Evolutionary conservation across 2,888 invertebrate genomes (phyloP), one percentile per base, ranked within the genome.

Genomic region (Plutella xylostella): DNA sequence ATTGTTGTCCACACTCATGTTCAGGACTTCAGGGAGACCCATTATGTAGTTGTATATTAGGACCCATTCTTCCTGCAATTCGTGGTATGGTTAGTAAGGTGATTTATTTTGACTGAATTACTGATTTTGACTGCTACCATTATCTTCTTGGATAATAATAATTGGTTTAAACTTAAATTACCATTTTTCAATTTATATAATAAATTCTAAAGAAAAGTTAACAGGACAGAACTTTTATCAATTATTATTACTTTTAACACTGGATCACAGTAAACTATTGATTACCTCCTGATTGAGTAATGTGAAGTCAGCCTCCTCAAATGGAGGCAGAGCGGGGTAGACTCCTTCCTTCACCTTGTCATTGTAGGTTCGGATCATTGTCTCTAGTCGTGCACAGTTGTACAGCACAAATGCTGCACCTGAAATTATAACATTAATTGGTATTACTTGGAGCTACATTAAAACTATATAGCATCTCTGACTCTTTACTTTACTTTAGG

Each of bases 401-500:
- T 94, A 93, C 21, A 93, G 73, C 46, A 93, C 86, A 66, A 93
- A 93, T 20, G 90, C 79, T 28, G 90, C 89, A 43, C 91, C 92
- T 92, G 66, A 28, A 74, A 74, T 43, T 53, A 61, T 53, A 52
- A 37, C 20, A 37, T n/a, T 25, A 15, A 39, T 17, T 17, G 5
- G 12, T 37, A 11, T 35, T 35, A 31, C n/a, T 31, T 11, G 9
- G n/a, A n/a, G n/a, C 6, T 31, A 31, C 9, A 31, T 31, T n/a
- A n/a, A n/a, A n/a, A n/a, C n/a, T n/a, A n/a, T n/a, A n/a, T n/a
- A n/a, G n/a, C n/a, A n/a, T n/a, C n/a, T n/a, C n/a, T n/a, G n/a
- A n/a, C n/a, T n/a, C n/a, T n/a, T n/a, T n/a, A n/a, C n/a, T n/a
- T n/a, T n/a, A n/a, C n/a, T n/a, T n/a, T n/a, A n/a, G n/a, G n/a